Evolutionary conservation across 2,888 invertebrate genomes (phyloP).

Genomic region (Physocephala rufipes): DNA sequence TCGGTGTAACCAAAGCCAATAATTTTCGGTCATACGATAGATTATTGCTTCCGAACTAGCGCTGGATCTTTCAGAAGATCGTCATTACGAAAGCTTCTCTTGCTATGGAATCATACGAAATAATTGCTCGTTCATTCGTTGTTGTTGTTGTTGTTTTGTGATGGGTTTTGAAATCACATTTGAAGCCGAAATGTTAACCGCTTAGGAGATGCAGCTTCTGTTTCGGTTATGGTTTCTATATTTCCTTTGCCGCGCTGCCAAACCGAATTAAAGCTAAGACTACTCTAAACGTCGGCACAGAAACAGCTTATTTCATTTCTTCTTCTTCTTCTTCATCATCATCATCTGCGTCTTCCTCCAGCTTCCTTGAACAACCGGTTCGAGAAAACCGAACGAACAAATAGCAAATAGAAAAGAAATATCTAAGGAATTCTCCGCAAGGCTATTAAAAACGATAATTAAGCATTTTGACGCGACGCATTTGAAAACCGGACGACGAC

Average conservation of each 20-base stretch:
- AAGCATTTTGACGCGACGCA: background rate
- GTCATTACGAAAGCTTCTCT: background rate
- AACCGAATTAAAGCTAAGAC: background rate
- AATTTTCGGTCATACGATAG: no score
- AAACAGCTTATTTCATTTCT: no score
- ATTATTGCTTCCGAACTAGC: no score
- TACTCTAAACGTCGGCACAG: background rate
- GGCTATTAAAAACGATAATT: conserved; percentile 5
- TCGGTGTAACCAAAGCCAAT: no score
- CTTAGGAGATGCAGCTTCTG: background rate
- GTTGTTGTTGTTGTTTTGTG: no score
- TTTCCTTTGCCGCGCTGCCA: background rate
- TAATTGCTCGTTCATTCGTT: background rate
- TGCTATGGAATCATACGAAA: background rate
- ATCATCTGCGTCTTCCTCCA: no score
- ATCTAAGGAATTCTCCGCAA: conserved; percentile 8
- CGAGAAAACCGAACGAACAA: background rate
- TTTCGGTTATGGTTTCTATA: no score
- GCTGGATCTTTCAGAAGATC: no score
- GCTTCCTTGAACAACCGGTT: conserved; percentile 6
- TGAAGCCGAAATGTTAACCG: background rate
- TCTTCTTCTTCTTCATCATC: no score
- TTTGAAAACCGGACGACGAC: conserved; percentile 5
- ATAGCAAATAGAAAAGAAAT: background rate
- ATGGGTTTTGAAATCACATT: background rate